phyloP scores from a whole-genome alignment of 23 tunicate species.

The Ascidia mentula region DNA sequence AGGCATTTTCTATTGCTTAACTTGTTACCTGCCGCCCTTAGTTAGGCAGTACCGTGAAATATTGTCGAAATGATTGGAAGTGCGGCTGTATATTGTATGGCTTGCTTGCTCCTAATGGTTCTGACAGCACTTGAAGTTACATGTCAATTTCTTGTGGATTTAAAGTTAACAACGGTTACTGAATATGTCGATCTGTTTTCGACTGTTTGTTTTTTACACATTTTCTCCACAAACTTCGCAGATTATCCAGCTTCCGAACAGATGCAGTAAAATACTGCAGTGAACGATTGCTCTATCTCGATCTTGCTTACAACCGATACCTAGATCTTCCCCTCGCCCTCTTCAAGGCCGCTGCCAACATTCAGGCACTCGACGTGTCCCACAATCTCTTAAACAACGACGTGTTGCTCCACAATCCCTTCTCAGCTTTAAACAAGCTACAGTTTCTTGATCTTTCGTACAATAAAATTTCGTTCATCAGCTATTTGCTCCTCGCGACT shows the following conservation, averaged over 20 bases:
- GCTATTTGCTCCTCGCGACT: background rate
- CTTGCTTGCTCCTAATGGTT: no score
- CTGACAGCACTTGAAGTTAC: no score
- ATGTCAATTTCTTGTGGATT: no score
- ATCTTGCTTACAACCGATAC: slow-evolving; percentile 7
- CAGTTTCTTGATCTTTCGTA: background rate
- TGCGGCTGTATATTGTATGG: no score
- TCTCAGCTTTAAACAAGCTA: background rate
- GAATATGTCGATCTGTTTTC: no score
- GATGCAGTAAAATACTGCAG: background rate
- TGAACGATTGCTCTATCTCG: background rate
- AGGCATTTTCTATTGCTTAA: no score
- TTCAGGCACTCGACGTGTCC: slow-evolving; percentile 7
- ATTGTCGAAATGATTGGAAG: no score
- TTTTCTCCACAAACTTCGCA: no score
- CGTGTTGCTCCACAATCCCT: background rate
- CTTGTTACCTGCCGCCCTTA: no score
- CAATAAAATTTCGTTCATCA: background rate
- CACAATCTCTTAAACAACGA: background rate
- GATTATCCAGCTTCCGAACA: background rate
- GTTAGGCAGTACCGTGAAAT: no score
- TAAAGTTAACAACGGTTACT: no score
- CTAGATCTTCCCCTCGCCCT: background rate
- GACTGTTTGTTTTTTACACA: no score
- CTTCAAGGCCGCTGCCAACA: background rate